A percentile compares a stretch with the other conserved stretches of the same genome.
These are phyloP conservation scores for Paedocypris sp. DNA, from an alignment of 2,113 vertebrate genomes.

Conservation along the genomic window DNA sequence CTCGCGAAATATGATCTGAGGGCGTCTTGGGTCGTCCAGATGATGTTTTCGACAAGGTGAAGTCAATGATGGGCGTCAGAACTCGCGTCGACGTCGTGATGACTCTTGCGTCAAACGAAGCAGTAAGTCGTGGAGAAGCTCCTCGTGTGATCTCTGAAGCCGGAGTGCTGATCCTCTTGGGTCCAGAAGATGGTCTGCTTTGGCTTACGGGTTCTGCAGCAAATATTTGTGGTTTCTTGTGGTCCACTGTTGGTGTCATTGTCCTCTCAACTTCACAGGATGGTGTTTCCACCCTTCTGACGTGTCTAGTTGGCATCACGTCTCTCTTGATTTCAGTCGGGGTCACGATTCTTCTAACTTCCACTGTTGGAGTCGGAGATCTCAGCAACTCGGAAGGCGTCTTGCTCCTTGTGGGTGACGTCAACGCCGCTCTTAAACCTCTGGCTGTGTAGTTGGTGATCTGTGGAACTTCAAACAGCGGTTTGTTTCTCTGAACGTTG, in stretches of 20 bases:
- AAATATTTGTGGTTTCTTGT: slow-evolving; percentile 15
- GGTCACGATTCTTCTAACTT: slow-evolving; percentile 11
- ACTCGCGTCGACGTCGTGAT: slow-evolving; percentile 33
- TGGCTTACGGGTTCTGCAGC: slow-evolving; percentile 22
- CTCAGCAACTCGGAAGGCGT: slow-evolving; percentile 21
- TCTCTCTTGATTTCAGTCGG: slow-evolving; percentile 26
- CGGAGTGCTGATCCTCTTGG: slow-evolving; percentile 19
- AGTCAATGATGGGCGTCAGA: slow-evolving; percentile 42
- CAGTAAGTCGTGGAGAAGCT: slow-evolving; percentile 12
- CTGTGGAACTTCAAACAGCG: slow-evolving; percentile 64
- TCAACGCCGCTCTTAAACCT: slow-evolving; percentile 37
- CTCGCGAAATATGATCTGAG: slow-evolving; percentile 36
- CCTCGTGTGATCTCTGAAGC: slow-evolving; percentile 21
- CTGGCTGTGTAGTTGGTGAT: slow-evolving; percentile 60
- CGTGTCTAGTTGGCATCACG: slow-evolving; percentile 22
- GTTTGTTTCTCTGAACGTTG: slow-evolving; percentile 49
- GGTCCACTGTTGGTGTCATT: slow-evolving; percentile 23
- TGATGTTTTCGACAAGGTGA: slow-evolving; percentile 32
- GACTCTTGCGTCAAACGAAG: slow-evolving; percentile 30
- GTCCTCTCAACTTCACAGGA: too few species aligned
- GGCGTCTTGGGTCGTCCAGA: slow-evolving; percentile 52
- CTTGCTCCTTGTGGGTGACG: slow-evolving; percentile 32
- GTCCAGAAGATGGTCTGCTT: slow-evolving; percentile 34
- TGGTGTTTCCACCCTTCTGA: slow-evolving; percentile 10
- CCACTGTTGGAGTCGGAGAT: slow-evolving; percentile 15